These are phyloP conservation scores for Ascaphus truei DNA, from an alignment of 2,113 vertebrate genomes.

Conservation along the genomic window DNA sequence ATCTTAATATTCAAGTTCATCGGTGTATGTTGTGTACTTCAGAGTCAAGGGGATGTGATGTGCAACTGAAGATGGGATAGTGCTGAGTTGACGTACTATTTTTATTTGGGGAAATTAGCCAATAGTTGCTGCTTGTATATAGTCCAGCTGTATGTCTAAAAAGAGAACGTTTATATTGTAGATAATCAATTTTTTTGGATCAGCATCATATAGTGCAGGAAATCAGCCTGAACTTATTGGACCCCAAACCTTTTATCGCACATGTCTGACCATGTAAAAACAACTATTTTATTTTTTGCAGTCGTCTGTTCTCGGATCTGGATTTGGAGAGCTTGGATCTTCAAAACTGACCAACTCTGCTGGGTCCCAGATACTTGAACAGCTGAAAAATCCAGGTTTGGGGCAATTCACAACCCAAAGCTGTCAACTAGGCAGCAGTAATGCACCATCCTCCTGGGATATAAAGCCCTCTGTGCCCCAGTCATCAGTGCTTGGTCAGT, in stretches of 20 bases:
- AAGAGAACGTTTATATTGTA: too few relatives aligned
- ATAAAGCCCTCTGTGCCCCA: conserved; percentile 66
- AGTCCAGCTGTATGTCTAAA: too few relatives aligned
- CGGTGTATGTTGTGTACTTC: too few relatives aligned
- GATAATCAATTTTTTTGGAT: too few relatives aligned
- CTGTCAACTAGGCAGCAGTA: conserved; percentile 58
- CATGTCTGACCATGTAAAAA: neutral
- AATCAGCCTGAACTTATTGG: conserved; percentile 13
- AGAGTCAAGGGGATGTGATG: too few relatives aligned
- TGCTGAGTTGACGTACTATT: too few relatives aligned
- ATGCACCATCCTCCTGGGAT: conserved; percentile 64
- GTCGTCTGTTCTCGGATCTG: conserved; percentile 84
- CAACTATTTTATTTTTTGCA: conserved; percentile 40
- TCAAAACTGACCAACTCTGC: conserved; percentile 67
- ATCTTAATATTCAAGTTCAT: too few relatives aligned
- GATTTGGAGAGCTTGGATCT: conserved; percentile 76
- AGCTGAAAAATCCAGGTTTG: conserved; percentile 70
- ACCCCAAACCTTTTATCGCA: neutral
- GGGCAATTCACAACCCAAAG: conserved; percentile 64
- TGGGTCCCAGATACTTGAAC: conserved; percentile 77
- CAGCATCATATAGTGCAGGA: too few relatives aligned
- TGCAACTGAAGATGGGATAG: too few relatives aligned
- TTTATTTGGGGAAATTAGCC: too few relatives aligned
- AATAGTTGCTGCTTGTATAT: too few relatives aligned
- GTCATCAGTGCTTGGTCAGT: conserved; percentile 64